These are phyloP conservation scores for Troides aeacus DNA, from an alignment of 2,888 invertebrate species.

Conservation along the genomic window DNA sequence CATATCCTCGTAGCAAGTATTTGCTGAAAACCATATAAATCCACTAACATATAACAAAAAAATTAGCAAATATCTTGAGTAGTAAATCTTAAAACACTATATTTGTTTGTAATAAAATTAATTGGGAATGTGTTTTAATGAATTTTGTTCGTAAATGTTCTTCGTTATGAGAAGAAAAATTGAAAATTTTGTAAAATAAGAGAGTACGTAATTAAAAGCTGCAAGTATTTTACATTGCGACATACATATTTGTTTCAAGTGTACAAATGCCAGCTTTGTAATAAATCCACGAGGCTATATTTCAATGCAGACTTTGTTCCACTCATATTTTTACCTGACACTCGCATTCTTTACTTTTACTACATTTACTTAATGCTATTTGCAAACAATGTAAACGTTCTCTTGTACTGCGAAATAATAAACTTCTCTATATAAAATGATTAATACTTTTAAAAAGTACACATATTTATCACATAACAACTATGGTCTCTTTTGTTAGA, in stretches of 20 bases:
- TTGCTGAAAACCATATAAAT: too few species aligned
- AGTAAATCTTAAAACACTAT: too few species aligned
- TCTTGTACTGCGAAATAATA: not conserved
- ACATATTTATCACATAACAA: not conserved
- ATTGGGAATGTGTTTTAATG: not conserved
- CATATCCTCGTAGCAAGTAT: too few species aligned
- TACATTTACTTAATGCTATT: conserved; percentile 26
- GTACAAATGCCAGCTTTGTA: conserved; percentile 19
- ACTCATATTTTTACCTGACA: conserved; percentile 29
- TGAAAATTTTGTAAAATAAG: not conserved
- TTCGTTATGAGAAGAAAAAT: not conserved
- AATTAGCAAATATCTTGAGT: too few species aligned
- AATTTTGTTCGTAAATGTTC: not conserved
- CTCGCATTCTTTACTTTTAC: conserved; percentile 26
- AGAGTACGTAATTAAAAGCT: not conserved
- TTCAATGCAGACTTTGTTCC: conserved; percentile 24
- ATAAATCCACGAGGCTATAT: conserved; percentile 26
- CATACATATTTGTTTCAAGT: conserved; percentile 14
- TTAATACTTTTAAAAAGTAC: not conserved
- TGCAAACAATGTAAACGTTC: conserved; percentile 15
- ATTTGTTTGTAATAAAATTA: not conserved
- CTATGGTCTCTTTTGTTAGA: too few species aligned
- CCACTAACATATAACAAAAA: too few species aligned
- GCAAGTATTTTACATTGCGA: conserved; percentile 12
- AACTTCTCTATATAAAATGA: not conserved